Base-by-base conservation (phyloP, 1,140 invertebrate genomes). In the Drosophila fuyamai region DNA sequence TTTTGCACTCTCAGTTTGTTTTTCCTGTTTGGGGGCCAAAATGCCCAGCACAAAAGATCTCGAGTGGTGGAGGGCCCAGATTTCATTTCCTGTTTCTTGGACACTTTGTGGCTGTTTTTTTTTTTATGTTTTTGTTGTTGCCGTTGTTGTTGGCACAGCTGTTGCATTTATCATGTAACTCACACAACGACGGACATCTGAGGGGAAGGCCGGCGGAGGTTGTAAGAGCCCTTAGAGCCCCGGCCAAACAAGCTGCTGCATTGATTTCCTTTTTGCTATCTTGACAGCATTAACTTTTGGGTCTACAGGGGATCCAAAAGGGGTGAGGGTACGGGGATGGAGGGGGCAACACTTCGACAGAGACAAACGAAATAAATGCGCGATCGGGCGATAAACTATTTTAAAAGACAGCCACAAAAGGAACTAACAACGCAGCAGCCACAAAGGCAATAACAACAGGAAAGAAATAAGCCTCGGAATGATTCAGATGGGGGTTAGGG, bases 321-420 rank as follows among this genome's bases (percentile, higher is more conserved):
- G 48, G 23, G 23, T 23, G 23, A 23, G 23, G 23, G 23, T 23
- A 4, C 23, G 14, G 27, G 12, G 14, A 5, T 7, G 62, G 23
- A 12, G 10, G 58, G 40, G 68, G 76, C 82, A 73, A 79, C 79
- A 88, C 84, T 89, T 84, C 80, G 84, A 88, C 84, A 88, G 84
- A 89, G 84, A 88, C 83, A 88, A 88, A 84, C 84, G 84, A 89
- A 88, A 88, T 88, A 88, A 88, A 88, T 88, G 84, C 84, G 80
- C 84, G 84, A 88, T 88, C 80, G 81, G 80, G 84, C 84, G 84
- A 88, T 88, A 88, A 88, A 88, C 84, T 88, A 88, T 88, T 88
- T 88, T 88, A 84, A 88, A 88, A 88, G 84, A 88, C 84, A 89
- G 77, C 85, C 76, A 81, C 76, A 70, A 89, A 76, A 84, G 68